These are phyloP conservation scores for Isaurus tuberculatus DNA, from an alignment of 92 coral and sea anemone species.

Conservation along the genomic window DNA sequence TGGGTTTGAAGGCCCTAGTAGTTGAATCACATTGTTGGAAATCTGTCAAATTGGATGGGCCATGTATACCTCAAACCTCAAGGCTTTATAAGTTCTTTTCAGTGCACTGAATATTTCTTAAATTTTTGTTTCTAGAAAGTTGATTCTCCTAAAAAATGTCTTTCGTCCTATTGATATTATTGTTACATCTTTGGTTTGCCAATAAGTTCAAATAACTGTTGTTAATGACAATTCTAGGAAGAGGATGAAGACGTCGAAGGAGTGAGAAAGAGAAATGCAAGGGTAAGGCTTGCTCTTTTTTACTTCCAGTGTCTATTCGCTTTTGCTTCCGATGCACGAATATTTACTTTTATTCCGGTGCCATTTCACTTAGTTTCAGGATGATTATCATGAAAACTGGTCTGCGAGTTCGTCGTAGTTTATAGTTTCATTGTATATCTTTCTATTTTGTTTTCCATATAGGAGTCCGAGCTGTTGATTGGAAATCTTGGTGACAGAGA, in stretches of 20 bases:
- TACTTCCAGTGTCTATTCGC: background rate
- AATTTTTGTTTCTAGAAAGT: too few relatives aligned
- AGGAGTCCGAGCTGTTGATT: constrained; percentile 94
- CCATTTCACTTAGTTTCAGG: too few relatives aligned
- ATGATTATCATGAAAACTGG: too few relatives aligned
- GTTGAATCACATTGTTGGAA: too few relatives aligned
- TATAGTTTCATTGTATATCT: background rate
- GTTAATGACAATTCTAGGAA: constrained; percentile 53
- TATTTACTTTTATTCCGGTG: too few relatives aligned
- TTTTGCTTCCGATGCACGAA: background rate
- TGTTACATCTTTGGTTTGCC: background rate
- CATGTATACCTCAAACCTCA: too few relatives aligned
- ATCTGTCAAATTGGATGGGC: too few relatives aligned
- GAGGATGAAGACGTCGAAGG: constrained; percentile 94
- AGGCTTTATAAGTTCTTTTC: too few relatives aligned
- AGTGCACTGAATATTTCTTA: too few relatives aligned
- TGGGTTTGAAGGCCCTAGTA: too few relatives aligned
- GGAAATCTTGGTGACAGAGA: constrained; percentile 80
- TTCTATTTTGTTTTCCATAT: background rate
- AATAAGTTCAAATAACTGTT: background rate
- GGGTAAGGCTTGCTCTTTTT: constrained; percentile 56
- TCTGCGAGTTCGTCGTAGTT: too few relatives aligned
- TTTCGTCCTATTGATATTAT: background rate
- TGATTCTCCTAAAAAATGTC: background rate
- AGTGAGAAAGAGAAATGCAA: constrained; percentile 86